Evolutionary conservation across 2,113 vertebrate species (phyloP), one percentile per base, ranked within the genome.

Genomic region (Uria aalge): DNA sequence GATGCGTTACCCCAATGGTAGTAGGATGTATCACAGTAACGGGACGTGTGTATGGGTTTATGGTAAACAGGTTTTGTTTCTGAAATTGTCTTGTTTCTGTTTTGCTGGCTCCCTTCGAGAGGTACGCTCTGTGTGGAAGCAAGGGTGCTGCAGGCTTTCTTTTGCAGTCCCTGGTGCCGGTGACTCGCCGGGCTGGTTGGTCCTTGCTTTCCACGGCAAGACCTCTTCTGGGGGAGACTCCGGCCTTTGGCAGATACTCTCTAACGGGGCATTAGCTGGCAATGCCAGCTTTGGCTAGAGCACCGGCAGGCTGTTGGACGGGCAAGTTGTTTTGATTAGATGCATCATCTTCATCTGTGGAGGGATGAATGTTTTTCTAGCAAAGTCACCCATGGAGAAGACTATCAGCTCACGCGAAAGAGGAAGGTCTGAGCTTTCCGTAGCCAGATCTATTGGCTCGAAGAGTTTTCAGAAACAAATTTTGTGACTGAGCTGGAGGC

Each of bases 1-100:
- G 48, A 4, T 10, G 59, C 3, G 1, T 5, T 63, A 5, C 47
- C 67, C 43, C 1, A 2, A 3, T 7, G 43, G 52, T 63, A 5
- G 52, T 4, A 17, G 64, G 41, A 0, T 50, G 0, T 13, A 3
- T 16, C 45, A 0, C 27, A 6, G 47, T 3, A 4, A 8, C 14
- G 72, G 38, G 14, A 17, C 2, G 0, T 1, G 17, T 4, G 14
- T 4, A 4, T 1, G 76, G 41, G 16, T 27, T 79, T 24, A 1
- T 5, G 75, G 56, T 4, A 4, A 11, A 18, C 1, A 6, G 69
- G 11, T 15, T 32, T 22, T 10, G 85, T 20, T 19, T 38, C 71
- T 10, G 12, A 17, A 16, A 6, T 40, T 40, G 40, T 40, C 9
- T 11, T 40, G 40, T 40, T 40, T 40, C 40, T 11, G 8, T 6